These are phyloP conservation scores for Neosilurus mollespiculum DNA, from an alignment of 2,797 vertebrate genomes.

Conservation along the genomic window DNA sequence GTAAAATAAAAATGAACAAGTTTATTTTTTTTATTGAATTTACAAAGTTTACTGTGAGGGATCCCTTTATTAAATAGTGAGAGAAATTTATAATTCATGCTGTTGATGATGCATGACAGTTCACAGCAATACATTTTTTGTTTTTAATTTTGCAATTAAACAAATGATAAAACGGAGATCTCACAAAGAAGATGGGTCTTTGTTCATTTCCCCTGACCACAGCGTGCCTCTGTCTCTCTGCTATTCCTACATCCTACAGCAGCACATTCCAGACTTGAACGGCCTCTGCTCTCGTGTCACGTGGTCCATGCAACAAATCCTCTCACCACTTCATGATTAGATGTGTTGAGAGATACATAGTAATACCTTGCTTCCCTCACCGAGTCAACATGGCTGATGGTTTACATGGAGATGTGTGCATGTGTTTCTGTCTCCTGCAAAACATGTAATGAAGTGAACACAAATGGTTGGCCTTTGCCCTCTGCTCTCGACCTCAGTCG, in stretches of 20 bases:
- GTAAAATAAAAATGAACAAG: too few relatives aligned
- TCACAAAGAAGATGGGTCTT: neutral
- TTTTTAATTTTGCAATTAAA: neutral
- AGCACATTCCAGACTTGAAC: constrained; percentile 33
- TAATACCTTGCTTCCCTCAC: constrained; percentile 13
- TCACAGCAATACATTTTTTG: neutral
- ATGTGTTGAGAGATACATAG: constrained; percentile 52
- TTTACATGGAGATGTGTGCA: constrained; percentile 21
- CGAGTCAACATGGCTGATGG: constrained; percentile 14
- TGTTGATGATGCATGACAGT: neutral
- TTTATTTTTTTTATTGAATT: too few relatives aligned
- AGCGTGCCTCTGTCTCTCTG: neutral
- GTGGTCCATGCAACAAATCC: constrained; percentile 14
- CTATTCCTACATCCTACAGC: constrained; percentile 11
- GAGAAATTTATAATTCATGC: neutral
- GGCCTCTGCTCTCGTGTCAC: constrained; percentile 35
- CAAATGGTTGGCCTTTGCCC: constrained; percentile 67
- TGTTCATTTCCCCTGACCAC: neutral
- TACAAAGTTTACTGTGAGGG: neutral
- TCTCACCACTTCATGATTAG: constrained; percentile 67
- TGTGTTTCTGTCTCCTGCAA: constrained; percentile 20
- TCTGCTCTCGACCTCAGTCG: constrained; percentile 62
- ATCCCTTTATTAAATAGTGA: neutral
- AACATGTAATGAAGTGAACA: constrained; percentile 52
- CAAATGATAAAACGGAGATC: neutral